Evolutionary conservation across 2,113 vertebrate genomes (phyloP), one percentile per base, ranked within the genome.

Genomic region (Cephalopterus ornatus): DNA sequence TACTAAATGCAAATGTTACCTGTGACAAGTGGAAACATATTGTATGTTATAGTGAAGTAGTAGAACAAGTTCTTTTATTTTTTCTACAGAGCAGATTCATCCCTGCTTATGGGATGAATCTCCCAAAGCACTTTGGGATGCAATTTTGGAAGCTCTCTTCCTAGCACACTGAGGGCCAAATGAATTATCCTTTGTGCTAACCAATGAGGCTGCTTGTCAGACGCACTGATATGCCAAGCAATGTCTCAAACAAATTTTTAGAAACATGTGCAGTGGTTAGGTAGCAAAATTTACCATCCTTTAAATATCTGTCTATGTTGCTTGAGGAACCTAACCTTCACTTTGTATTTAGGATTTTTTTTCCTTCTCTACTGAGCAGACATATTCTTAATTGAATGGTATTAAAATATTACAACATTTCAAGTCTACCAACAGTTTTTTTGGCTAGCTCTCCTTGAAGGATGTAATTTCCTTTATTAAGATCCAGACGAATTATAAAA

Each of bases 11-110:
- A 96, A 93, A 91, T 86, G 23, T 24, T 78, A 68, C 72, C 85
- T 61, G 91, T 61, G 93, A 94, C 92, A 96, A 92, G 94, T 92
- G 92, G 82, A 93, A 93, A 96, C 93, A 75, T n/a, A 96, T 92
- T 96, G 92, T 35, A 46, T 85, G 53, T 47, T 89, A 89, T 2
- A 53, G 91, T 22, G 53, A 94, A 91, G 91, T 0, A 89, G 91
- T 76, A 92, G 92, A 92, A 92, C 91, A 66, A 93, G 92, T 79
- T 92, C 39, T 61, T 33, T 20, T 1, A 1, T 35, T 53, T 70
- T 58, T 59, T 72, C 77, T 72, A 12, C 6, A 11, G 73, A 74
- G 85, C 65, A 88, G 53, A 80, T 70, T 63, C 79, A 15, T 79
- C 44, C 79, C 70, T 78, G 50, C 72, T 88, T 30, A 71, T 19